phyloP scores from a whole-genome alignment of 1,140 invertebrate species.

The Belonocnema kinseyi region DNA sequence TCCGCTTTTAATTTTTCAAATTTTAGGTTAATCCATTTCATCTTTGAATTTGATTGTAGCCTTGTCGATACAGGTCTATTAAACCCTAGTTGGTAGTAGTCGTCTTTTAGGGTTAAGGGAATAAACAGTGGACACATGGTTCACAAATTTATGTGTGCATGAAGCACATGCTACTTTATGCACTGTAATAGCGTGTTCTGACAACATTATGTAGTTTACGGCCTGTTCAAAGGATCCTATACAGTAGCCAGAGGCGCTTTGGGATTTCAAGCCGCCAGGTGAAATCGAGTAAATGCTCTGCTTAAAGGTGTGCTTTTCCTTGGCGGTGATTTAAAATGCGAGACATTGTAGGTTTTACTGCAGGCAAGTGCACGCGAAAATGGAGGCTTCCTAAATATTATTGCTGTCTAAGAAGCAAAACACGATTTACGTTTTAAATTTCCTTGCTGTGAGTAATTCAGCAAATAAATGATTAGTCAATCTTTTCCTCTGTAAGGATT shows the following conservation, averaged over 20 bases:
- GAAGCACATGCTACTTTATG: conserved; percentile 30
- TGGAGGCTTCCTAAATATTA: background rate
- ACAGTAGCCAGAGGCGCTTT: conserved; percentile 22
- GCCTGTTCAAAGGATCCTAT: conserved; percentile 22
- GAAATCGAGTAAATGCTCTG: conserved; percentile 6
- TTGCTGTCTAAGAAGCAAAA: background rate
- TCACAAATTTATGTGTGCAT: conserved; percentile 24
- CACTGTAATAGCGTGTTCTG: conserved; percentile 28
- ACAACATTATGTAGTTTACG: conserved; percentile 28
- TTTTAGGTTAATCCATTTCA: too few relatives aligned
- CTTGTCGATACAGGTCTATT: background rate
- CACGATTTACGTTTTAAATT: background rate
- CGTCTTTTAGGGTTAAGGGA: conserved; percentile 1
- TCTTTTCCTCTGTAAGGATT: too few relatives aligned
- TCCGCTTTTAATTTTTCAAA: too few relatives aligned
- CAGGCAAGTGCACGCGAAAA: background rate
- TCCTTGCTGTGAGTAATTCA: background rate
- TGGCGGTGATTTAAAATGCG: conserved; percentile 19
- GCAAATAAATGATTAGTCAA: background rate
- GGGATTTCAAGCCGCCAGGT: conserved; percentile 15
- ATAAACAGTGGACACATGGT: conserved; percentile 11
- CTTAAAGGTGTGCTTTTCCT: conserved; percentile 8
- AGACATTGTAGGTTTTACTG: background rate
- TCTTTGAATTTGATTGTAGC: background rate
- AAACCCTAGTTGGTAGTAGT: background rate